Evolutionary conservation across 2,113 vertebrate species (phyloP), one percentile per base, ranked within the genome.

Genomic region (Anas platyrhynchos): DNA sequence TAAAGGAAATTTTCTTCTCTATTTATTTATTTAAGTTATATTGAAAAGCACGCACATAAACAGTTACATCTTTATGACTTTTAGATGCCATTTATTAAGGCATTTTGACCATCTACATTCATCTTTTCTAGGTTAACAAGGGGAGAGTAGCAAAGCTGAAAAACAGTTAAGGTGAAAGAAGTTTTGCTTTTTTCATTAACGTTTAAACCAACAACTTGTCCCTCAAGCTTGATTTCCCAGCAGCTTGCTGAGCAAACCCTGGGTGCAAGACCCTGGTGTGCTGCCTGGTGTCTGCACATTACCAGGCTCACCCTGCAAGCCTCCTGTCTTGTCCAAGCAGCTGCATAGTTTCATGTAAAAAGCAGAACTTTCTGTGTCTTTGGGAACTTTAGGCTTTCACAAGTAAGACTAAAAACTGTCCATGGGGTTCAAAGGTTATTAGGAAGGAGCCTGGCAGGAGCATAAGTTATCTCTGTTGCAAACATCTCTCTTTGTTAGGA

Each of bases 261-360:
- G 2, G 50, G n/a, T 23, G 11, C 5, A 66, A 59, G 27, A 79
- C 11, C 29, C 67, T 67, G 1, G 0, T 2, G 1, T 0, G 0
- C 29, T 54, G 44, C 34, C 68, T 9, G 54, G n/a, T 13, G n/a
- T 31, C 72, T 74, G 7, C 63, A 29, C 44, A 76, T 50, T 10
- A 31, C 6, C 0, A 0, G 11, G 41, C 12, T 86, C 61, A 36
- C 27, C 44, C 22, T 6, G 59, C 29, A 86, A 32, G 62, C 15
- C 76, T 58, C 13, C 26, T 58, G 29, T 69, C 63, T 38, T 58
- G 55, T 18, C 80, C 67, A 43, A 25, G 73, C 63, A 86, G 50
- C 44, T 74, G 32, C 29, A 29, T 10, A 61, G 2, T 71, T 36
- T 22, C n/a, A 41, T 3, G 18, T 63, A 77, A 62, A 86, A 80